Conservation (phyloP, 1,140 invertebrate genomes). For the Zaprionus tsacasi region DNA sequence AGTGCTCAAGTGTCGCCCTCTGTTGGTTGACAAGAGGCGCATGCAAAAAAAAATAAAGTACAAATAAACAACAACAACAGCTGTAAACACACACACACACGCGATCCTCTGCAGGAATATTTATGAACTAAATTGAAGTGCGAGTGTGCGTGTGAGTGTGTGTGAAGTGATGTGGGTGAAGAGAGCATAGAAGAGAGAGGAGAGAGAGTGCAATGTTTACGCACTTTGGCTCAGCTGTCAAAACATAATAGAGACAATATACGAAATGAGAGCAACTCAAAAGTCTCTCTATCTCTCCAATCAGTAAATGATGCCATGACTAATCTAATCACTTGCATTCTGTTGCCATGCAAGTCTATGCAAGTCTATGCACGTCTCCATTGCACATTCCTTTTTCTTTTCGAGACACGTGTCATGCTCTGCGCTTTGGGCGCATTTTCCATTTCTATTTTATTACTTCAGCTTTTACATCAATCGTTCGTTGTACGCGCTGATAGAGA, state of each 20-base stretch:
- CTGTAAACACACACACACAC: background rate
- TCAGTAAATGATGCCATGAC: too few relatives aligned
- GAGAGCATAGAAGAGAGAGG: background rate
- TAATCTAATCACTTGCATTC: background rate
- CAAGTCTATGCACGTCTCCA: background rate
- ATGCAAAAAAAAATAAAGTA: constrained; percentile 11
- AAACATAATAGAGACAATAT: background rate
- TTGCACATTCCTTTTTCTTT: background rate
- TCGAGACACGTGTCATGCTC: constrained; percentile 16
- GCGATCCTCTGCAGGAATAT: constrained; percentile 22
- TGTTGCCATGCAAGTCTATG: background rate
- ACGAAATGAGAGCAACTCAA: too few relatives aligned
- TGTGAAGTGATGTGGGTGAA: constrained; percentile 47
- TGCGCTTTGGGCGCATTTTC: constrained; percentile 6
- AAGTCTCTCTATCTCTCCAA: too few relatives aligned
- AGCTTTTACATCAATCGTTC: constrained; percentile 35
- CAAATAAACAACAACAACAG: constrained; percentile 32
- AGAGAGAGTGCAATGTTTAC: constrained; percentile 11
- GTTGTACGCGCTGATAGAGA: background rate
- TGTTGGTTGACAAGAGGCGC: constrained; percentile 8
- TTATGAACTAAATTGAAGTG: constrained; percentile 30
- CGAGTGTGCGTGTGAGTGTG: constrained; percentile 8
- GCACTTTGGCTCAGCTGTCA: constrained; percentile 1
- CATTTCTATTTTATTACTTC: constrained; percentile 44
- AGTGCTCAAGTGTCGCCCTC: constrained; percentile 40